Evolutionary conservation across 2,888 invertebrate species (phyloP).

Genomic region (Hedychridium roseum): DNA sequence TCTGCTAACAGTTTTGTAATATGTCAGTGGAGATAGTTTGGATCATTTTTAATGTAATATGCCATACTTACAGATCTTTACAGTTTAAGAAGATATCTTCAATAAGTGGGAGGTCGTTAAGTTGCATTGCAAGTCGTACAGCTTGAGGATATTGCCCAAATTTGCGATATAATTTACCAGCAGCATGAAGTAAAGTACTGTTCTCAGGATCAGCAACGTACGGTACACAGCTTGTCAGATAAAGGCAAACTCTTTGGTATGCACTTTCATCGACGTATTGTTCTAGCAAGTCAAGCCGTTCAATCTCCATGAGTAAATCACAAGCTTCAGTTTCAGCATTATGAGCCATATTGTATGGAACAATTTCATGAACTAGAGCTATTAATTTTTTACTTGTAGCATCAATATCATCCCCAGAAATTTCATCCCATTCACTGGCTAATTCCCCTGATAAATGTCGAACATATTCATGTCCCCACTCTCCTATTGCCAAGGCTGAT

Average conservation of each 20-base stretch:
- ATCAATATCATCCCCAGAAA: conserved; percentile 64
- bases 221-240: conserved; percentile 91
- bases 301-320: conserved; percentile 97
- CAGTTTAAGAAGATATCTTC: conserved; percentile 85
- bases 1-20: no score
- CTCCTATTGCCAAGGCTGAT: conserved; percentile 79
- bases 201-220: conserved; percentile 97
- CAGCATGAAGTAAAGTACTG: conserved; percentile 81
- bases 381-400: conserved; percentile 68
- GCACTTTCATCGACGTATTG: conserved; percentile 89
- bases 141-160: conserved; percentile 92
- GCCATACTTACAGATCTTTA: conserved; percentile 77
- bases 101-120: conserved; percentile 83
- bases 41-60: no score
- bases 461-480: conserved; percentile 99
- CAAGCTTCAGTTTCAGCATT: conserved; percentile 99
- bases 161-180: conserved; percentile 83
- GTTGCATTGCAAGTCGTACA: conserved; percentile 87
- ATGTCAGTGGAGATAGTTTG: no score
- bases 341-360: conserved; percentile 95
- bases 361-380: conserved; percentile 84
- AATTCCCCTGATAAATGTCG: conserved; percentile 92
- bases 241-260: conserved; percentile 91
- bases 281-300: conserved; percentile 84
- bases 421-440: conserved; percentile 81